Conservation (phyloP, 2,888 invertebrate species). For the Dryomyza anilis region DNA sequence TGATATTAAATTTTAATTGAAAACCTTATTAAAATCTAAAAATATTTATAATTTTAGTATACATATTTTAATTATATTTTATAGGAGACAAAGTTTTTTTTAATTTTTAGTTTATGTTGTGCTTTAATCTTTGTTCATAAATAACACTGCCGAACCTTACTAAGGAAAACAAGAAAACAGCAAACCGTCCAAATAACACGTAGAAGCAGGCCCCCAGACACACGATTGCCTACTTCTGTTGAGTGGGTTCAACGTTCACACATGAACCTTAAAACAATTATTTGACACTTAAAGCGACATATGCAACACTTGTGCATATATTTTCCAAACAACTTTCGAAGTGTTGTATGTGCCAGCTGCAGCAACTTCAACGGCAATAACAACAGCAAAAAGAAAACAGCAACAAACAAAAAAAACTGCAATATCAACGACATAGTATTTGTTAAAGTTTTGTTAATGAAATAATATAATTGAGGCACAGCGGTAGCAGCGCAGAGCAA, state of each 20-base stretch:
- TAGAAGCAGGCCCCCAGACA: no score
- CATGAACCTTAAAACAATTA: conserved; percentile 24
- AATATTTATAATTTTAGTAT: neutral
- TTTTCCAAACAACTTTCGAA: neutral
- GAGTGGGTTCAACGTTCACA: conserved; percentile 21
- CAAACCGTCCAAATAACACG: neutral
- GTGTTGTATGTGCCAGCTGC: neutral
- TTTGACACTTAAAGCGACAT: conserved; percentile 15
- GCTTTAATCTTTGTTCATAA: neutral
- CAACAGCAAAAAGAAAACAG: neutral
- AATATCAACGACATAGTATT: neutral
- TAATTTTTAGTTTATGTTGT: neutral
- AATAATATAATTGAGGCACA: neutral
- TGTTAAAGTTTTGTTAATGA: conserved; percentile 5
- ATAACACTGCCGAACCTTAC: neutral
- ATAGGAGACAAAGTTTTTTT: neutral
- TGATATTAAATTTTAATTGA: no score
- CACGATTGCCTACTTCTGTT: no score
- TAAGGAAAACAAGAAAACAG: neutral
- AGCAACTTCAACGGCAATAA: neutral
- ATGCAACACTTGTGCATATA: conserved; percentile 17
- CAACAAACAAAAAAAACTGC: neutral
- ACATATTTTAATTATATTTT: neutral
- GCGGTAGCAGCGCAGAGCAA: neutral
- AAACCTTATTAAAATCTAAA: no score